Percentiles rank a stretch among this genome's conserved stretches.
These are phyloP conservation scores for Verasper variegatus DNA, from an alignment of 2,113 vertebrate genomes.

Conservation along the genomic window DNA sequence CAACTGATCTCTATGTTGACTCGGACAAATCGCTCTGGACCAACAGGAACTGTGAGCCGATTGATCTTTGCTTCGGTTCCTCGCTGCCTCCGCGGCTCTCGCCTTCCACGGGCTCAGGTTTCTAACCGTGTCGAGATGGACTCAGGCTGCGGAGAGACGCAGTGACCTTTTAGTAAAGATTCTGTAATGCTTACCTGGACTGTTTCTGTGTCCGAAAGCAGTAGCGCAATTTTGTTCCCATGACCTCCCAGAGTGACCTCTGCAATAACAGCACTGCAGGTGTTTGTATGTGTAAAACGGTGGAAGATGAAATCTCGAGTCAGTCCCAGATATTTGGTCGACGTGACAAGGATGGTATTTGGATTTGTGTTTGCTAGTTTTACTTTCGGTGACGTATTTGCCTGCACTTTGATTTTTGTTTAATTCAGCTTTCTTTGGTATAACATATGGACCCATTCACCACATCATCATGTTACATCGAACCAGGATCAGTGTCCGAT, in stretches of 20 bases:
- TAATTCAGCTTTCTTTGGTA: conserved; percentile 18
- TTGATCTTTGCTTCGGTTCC: conserved; percentile 28
- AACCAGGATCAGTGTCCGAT: neutral
- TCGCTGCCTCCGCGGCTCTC: conserved; percentile 33
- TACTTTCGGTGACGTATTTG: conserved; percentile 39
- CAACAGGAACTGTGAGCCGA: conserved; percentile 51
- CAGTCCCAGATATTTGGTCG: neutral
- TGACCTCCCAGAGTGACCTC: conserved; percentile 12
- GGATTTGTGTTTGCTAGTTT: conserved; percentile 44
- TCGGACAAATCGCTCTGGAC: conserved; percentile 49
- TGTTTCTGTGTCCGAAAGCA: conserved; percentile 51
- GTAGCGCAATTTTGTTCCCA: conserved; percentile 35
- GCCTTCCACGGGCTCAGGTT: conserved; percentile 50
- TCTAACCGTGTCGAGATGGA: conserved; percentile 36
- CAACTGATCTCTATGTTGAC: conserved; percentile 77
- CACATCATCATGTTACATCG: conserved; percentile 24
- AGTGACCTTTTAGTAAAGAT: conserved; percentile 6
- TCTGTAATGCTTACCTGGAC: conserved; percentile 20
- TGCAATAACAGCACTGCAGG: conserved; percentile 39
- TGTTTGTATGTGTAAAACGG: conserved; percentile 23
- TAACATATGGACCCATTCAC: neutral
- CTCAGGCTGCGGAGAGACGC: conserved; percentile 38
- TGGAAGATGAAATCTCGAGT: neutral
- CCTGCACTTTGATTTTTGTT: conserved; percentile 18
- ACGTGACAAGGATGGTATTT: conserved; percentile 5